phyloP scores from a whole-genome alignment of 2,888 invertebrate species.

The Carcina quercana region DNA sequence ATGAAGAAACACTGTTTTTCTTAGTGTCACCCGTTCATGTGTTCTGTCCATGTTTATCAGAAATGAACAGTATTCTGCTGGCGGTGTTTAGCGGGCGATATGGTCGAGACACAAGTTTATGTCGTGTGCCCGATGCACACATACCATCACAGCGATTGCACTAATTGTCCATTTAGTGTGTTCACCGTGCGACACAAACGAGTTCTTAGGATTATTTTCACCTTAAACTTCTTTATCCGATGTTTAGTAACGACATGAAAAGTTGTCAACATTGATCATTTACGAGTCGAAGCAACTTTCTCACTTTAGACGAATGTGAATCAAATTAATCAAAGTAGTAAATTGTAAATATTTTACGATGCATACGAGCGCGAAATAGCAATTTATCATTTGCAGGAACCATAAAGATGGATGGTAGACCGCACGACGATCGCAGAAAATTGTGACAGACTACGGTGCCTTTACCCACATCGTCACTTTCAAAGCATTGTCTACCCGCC shows the following conservation, averaged over 20 bases:
- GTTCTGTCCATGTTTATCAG: too few relatives aligned
- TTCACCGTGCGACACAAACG: conserved; percentile 18
- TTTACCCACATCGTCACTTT: conserved; percentile 39
- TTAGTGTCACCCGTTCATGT: too few relatives aligned
- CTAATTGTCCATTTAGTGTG: conserved; percentile 30
- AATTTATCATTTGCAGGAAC: conserved; percentile 42
- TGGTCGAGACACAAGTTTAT: too few relatives aligned
- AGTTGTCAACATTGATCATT: background rate
- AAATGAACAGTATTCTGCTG: too few relatives aligned
- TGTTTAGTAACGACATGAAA: conserved; percentile 4
- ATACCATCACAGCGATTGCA: conserved; percentile 23
- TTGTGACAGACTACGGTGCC: conserved; percentile 41
- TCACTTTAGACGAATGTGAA: background rate
- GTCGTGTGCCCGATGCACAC: conserved; percentile 22
- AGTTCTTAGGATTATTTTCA: conserved; percentile 27
- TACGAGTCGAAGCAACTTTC: background rate
- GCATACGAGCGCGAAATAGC: conserved; percentile 21
- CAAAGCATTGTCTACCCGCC: conserved; percentile 35
- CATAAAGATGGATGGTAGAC: conserved; percentile 41
- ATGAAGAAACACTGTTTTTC: too few relatives aligned
- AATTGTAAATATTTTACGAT: too few relatives aligned
- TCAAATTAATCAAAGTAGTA: too few relatives aligned
- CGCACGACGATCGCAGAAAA: conserved; percentile 49
- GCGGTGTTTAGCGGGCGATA: too few relatives aligned
- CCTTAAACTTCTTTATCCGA: conserved; percentile 13